Evolutionary conservation across 30 jellyfish, hydroid and myxozoan genomes (phyloP).

Genomic region (Aurelia aurita): DNA sequence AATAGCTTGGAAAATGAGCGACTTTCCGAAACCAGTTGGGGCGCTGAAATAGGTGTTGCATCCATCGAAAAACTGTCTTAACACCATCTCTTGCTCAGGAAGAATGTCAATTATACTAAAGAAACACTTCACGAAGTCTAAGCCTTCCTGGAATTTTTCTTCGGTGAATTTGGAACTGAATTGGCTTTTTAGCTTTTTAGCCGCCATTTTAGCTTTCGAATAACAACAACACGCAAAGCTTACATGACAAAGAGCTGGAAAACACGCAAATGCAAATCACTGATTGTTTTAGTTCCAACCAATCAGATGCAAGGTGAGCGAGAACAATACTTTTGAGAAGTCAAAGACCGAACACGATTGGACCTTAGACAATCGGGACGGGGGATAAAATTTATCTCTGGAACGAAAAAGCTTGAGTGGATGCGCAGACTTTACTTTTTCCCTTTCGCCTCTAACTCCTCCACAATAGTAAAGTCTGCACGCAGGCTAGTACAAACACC

Average conservation of each 20-base stretch:
- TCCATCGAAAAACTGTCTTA: neutral
- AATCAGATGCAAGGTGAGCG: too few species aligned
- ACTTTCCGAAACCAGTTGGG: constrained; percentile 48
- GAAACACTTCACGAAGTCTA: neutral
- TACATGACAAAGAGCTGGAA: neutral
- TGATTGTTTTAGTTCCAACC: too few species aligned
- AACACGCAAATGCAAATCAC: neutral
- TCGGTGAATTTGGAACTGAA: constrained; percentile 1
- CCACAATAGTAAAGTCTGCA: too few species aligned
- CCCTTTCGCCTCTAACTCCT: too few species aligned
- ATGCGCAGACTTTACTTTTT: too few species aligned
- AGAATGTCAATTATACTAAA: neutral
- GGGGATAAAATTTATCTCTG: too few species aligned
- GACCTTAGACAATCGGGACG: too few species aligned
- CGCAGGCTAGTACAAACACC: too few species aligned
- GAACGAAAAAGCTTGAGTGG: too few species aligned
- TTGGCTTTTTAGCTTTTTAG: neutral
- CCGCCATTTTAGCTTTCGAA: constrained; percentile 8
- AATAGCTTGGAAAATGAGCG: constrained; percentile 21
- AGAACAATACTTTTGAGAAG: too few species aligned
- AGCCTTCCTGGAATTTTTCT: constrained; percentile 4
- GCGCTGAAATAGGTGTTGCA: too few species aligned
- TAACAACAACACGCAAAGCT: constrained; percentile 8
- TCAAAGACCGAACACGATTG: too few species aligned
- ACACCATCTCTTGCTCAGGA: neutral